Evolutionary conservation across 1,140 invertebrate genomes (phyloP).

Genomic region (Pemphigus obesinymphae): DNA sequence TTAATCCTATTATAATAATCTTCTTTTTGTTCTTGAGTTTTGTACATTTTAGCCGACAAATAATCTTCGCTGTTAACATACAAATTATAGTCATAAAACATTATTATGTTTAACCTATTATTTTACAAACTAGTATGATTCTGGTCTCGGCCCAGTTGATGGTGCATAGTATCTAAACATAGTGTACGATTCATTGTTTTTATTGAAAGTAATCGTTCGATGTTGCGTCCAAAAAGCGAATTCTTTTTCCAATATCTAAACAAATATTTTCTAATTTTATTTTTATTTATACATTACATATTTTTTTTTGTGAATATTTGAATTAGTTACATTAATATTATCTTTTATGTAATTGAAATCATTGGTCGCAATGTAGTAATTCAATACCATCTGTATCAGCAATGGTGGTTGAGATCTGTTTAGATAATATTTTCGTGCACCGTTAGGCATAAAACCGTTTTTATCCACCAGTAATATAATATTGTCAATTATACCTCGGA

Average conservation of each 20-base stretch:
- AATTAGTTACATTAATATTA: conserved; percentile 53
- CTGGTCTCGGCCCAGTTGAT: conserved; percentile 66
- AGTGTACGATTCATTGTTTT: conserved; percentile 55
- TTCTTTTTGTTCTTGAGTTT: conserved; percentile 62
- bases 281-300: too few species aligned
- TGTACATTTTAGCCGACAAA: conserved; percentile 49
- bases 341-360: conserved; percentile 62
- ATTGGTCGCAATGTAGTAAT: conserved; percentile 62
- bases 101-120: too few species aligned
- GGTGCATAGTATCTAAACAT: conserved; percentile 57
- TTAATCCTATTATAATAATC: conserved; percentile 74
- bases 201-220: conserved; percentile 50
- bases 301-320: too few species aligned
- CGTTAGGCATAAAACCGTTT: conserved; percentile 72
- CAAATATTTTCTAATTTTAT: too few species aligned
- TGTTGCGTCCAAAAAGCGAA: conserved; percentile 52
- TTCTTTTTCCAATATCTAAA: conserved; percentile 64
- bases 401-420: conserved; percentile 75
- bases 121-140: conserved; percentile 67
- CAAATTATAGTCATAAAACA: too few species aligned
- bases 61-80: conserved; percentile 58
- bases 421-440: conserved; percentile 70
- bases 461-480: conserved; percentile 62
- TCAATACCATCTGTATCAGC: conserved; percentile 69
- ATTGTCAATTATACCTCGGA: conserved; percentile 70